These are phyloP conservation scores for Paramuricea clavata DNA, from an alignment of 92 coral and sea anemone genomes.

Conservation along the genomic window DNA sequence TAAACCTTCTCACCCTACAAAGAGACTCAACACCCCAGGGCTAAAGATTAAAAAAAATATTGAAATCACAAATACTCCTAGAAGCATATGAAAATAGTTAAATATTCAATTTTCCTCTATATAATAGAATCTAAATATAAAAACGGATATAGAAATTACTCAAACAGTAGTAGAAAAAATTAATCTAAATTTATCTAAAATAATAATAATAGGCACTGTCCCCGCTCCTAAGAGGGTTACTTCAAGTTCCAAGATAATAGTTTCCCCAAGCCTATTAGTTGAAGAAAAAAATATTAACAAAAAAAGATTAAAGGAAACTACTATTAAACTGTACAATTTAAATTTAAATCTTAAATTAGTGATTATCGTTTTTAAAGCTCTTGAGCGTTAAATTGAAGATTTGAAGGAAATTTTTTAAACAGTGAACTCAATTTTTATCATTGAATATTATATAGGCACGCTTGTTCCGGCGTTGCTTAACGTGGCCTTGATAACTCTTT, in stretches of 20 bases:
- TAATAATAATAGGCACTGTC: slow-evolving; percentile 50
- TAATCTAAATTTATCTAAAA: slow-evolving; percentile 74
- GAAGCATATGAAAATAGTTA: neutral
- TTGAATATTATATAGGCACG: no score
- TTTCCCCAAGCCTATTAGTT: no score
- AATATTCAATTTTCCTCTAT: neutral
- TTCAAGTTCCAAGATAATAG: slow-evolving; percentile 48
- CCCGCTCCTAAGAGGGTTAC: neutral
- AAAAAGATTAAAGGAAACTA: no score
- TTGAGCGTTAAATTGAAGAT: no score
- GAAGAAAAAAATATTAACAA: no score
- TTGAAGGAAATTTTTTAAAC: no score
- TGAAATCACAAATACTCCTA: neutral
- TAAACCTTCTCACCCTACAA: neutral
- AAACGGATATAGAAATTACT: neutral
- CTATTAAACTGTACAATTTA: no score
- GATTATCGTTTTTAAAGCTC: no score
- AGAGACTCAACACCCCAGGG: neutral
- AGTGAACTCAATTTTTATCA: no score
- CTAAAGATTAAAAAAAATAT: no score
- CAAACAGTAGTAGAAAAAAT: neutral
- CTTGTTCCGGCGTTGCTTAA: slow-evolving; percentile 80
- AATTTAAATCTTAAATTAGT: no score
- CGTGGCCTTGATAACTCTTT: slow-evolving; percentile 91
- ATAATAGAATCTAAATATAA: no score